phyloP scores from a whole-genome alignment of 2,888 invertebrate genomes.

The Sinopyrophorus schimmeli region DNA sequence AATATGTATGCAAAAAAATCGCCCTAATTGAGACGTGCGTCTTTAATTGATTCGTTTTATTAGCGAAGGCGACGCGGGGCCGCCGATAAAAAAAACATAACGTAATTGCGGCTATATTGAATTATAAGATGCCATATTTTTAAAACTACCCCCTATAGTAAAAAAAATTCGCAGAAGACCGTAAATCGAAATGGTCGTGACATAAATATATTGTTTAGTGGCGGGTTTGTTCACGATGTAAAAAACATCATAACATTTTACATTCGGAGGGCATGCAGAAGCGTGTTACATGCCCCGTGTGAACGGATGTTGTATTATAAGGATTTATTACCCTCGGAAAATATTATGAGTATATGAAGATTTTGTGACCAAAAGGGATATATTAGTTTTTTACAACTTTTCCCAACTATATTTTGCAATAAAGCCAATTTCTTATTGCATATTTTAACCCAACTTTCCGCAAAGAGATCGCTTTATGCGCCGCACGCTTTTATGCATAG shows the following conservation, averaged over 20 bases:
- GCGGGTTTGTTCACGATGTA: slow-evolving; percentile 31
- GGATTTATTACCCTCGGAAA: slow-evolving; percentile 28
- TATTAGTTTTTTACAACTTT: too few relatives aligned
- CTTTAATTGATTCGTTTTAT: too few relatives aligned
- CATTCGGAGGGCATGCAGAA: slow-evolving; percentile 32
- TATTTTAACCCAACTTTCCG: too few relatives aligned
- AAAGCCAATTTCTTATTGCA: too few relatives aligned
- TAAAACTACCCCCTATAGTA: slow-evolving; percentile 17
- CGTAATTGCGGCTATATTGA: too few relatives aligned
- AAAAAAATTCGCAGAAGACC: slow-evolving; percentile 27
- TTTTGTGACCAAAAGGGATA: slow-evolving; percentile 19
- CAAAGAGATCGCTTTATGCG: too few relatives aligned
- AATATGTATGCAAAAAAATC: too few relatives aligned
- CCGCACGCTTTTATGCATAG: too few relatives aligned
- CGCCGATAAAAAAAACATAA: too few relatives aligned
- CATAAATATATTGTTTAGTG: slow-evolving; percentile 33
- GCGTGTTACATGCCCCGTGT: slow-evolving; percentile 23
- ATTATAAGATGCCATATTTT: slow-evolving; percentile 22
- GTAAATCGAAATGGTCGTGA: slow-evolving; percentile 33
- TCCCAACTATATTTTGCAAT: too few relatives aligned
- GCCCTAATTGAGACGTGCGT: too few relatives aligned
- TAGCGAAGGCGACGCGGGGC: too few relatives aligned
- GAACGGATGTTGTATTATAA: slow-evolving; percentile 32
- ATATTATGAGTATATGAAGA: slow-evolving; percentile 21
- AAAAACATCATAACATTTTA: slow-evolving; percentile 33